Percentiles rank a stretch among this genome's conserved stretches.
These are phyloP conservation scores for Trachelus troglodyta DNA, from an alignment of 2,888 invertebrate genomes.

Conservation along the genomic window DNA sequence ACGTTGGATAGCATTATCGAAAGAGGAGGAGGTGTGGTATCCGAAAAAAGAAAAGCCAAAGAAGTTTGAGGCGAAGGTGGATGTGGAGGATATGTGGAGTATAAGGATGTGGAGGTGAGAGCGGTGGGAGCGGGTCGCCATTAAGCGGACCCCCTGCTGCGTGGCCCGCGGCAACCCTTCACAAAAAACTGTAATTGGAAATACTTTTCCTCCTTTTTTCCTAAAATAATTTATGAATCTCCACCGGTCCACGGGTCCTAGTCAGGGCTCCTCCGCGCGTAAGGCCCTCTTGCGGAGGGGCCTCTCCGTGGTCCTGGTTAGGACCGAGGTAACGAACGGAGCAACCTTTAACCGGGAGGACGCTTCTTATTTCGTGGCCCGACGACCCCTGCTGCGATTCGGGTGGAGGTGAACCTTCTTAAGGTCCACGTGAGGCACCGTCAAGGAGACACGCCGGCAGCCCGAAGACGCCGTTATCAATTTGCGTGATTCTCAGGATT, in stretches of 20 bases:
- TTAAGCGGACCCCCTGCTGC: slow-evolving; percentile 66
- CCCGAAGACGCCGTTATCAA: slow-evolving; percentile 56
- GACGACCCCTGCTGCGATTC: slow-evolving; percentile 28
- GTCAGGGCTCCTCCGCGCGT: slow-evolving; percentile 21
- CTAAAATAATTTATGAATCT: slow-evolving; percentile 66
- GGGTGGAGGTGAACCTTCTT: slow-evolving; percentile 49
- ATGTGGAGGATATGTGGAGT: slow-evolving; percentile 19
- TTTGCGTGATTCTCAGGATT: slow-evolving; percentile 61
- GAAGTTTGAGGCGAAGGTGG: slow-evolving; percentile 26
- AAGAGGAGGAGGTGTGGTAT: slow-evolving; percentile 24
- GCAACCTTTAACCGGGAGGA: slow-evolving; percentile 15
- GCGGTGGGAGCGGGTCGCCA: slow-evolving; percentile 65
- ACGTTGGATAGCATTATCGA: slow-evolving; percentile 4
- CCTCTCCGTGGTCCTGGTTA: neutral
- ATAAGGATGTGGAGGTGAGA: slow-evolving; percentile 42
- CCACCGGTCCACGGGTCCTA: slow-evolving; percentile 37
- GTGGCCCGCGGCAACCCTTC: slow-evolving; percentile 67
- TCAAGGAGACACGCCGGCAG: slow-evolving; percentile 14
- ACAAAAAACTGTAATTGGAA: slow-evolving; percentile 68
- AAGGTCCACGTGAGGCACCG: neutral
- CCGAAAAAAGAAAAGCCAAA: slow-evolving; percentile 25
- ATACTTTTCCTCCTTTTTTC: slow-evolving; percentile 67
- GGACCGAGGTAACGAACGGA: slow-evolving; percentile 3
- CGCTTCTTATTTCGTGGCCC: slow-evolving; percentile 42
- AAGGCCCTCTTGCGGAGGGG: neutral